Evolutionary conservation across 2,797 vertebrate genomes (phyloP).

Genomic region (Picus viridis): DNA sequence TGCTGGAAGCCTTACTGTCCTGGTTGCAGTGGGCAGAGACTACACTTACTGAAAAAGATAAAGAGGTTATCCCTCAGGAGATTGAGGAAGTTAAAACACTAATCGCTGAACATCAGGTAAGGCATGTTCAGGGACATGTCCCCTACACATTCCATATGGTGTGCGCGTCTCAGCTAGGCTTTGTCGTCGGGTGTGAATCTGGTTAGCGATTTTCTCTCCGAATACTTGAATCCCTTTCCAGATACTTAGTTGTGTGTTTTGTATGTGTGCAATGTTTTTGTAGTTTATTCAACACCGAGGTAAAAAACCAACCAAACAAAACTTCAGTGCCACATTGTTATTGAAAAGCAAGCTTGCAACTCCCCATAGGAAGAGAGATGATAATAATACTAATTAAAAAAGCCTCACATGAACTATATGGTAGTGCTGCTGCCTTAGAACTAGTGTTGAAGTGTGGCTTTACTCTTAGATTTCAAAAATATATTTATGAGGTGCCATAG

Average conservation of each 20-base stretch:
- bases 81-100: slow-evolving; percentile 94
- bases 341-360: neutral
- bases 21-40: slow-evolving; percentile 98
- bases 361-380: neutral
- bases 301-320: neutral
- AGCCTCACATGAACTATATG: neutral
- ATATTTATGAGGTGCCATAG: neutral
- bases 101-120: slow-evolving; percentile 96
- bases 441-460: neutral
- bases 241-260: neutral
- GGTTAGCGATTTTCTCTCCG: neutral
- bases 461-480: neutral
- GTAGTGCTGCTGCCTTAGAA: neutral
- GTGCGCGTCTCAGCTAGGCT: neutral
- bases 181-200: accelerated
- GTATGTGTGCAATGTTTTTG: neutral
- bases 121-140: neutral
- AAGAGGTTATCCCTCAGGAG: slow-evolving; percentile 91
- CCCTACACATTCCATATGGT: neutral
- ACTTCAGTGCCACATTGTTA: neutral
- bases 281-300: neutral
- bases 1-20: slow-evolving; percentile 91
- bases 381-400: neutral
- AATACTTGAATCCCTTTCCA: neutral
- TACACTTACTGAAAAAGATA: slow-evolving; percentile 92